A percentile compares a stretch with the other conserved stretches of the same genome.
phyloP scores from a whole-genome alignment of 2,113 vertebrate species.

The Nematolebias whitei region DNA sequence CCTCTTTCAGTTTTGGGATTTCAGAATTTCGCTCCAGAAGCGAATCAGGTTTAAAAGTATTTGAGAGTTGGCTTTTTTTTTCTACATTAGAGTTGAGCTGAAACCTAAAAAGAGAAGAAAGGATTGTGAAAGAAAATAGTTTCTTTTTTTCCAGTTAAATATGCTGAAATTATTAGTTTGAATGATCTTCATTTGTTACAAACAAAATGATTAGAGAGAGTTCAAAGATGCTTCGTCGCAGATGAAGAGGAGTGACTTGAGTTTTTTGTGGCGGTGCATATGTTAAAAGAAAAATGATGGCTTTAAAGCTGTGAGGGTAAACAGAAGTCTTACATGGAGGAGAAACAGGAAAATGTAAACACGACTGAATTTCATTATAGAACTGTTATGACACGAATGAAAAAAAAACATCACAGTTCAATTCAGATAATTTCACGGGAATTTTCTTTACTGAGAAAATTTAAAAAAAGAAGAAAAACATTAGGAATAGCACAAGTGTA shows the following conservation, averaged over 20 bases:
- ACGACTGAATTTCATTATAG: too few relatives aligned
- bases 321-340: too few relatives aligned
- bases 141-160: neutral
- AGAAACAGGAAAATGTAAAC: too few relatives aligned
- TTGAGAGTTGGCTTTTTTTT: conserved; percentile 15
- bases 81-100: conserved; percentile 15
- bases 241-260: neutral
- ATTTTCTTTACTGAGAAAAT: too few relatives aligned
- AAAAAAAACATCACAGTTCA: too few relatives aligned
- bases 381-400: too few relatives aligned
- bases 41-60: conserved; percentile 19
- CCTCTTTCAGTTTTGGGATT: conserved; percentile 21
- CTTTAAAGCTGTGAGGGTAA: too few relatives aligned
- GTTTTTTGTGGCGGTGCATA: too few relatives aligned
- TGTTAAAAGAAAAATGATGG: too few relatives aligned
- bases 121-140: neutral
- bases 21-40: conserved; percentile 1
- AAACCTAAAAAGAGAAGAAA: neutral
- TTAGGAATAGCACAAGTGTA: too few relatives aligned
- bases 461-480: too few relatives aligned
- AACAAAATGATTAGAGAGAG: neutral
- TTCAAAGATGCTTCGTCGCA: neutral
- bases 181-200: neutral
- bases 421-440: too few relatives aligned
- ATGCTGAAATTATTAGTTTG: neutral